Conservation (phyloP, 2,888 invertebrate species). For the Osedax fenrisi region DNA sequence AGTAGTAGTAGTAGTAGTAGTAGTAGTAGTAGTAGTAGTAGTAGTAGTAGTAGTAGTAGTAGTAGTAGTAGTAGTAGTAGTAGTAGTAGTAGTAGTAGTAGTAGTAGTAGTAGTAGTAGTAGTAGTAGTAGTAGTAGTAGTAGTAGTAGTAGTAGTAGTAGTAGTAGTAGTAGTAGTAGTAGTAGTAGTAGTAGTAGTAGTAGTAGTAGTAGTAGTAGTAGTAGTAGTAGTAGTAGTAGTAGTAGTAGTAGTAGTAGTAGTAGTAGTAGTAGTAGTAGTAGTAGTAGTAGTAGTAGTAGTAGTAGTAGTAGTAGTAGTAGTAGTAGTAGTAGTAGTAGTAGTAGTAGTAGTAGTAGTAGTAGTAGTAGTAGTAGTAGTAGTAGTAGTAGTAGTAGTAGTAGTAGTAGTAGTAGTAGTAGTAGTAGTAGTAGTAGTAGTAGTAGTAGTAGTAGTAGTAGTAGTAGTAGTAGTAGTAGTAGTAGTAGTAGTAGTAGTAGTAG, state of each 20-base stretch:
- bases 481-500: background rate
- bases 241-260: conserved; percentile 31
- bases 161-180: conserved; percentile 31
- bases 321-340: conserved; percentile 29
- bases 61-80: conserved; percentile 32
- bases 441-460: background rate
- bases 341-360: conserved; percentile 29
- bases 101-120: conserved; percentile 29
- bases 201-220: conserved; percentile 29
- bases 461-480: background rate
- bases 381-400: background rate
- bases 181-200: conserved; percentile 32
- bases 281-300: conserved; percentile 31
- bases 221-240: conserved; percentile 33
- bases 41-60: conserved; percentile 28
- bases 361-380: background rate
- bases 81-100: conserved; percentile 33
- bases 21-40: conserved; percentile 15
- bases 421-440: background rate
- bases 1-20: conserved; percentile 1
- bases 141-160: conserved; percentile 33
- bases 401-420: background rate
- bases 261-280: conserved; percentile 31
- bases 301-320: conserved; percentile 31
- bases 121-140: conserved; percentile 30